Conservation (phyloP, 1,140 invertebrate genomes). For the Drosophila mauritiana region DNA sequence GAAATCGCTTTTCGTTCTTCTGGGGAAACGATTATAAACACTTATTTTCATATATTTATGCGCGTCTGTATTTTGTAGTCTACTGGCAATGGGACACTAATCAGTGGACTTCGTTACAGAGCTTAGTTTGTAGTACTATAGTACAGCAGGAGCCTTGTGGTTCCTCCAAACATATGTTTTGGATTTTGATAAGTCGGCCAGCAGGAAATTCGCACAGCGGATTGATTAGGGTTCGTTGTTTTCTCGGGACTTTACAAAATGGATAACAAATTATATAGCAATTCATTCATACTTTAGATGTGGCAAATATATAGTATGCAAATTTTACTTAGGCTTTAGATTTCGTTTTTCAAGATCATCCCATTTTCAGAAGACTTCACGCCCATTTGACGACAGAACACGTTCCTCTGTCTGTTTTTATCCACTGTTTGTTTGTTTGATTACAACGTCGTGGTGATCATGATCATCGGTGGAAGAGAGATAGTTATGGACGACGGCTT, state of each 20-base stretch:
- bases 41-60: conserved; percentile 23
- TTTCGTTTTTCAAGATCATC: too few relatives aligned
- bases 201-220: conserved; percentile 34
- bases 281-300: neutral
- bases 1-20: conserved; percentile 50
- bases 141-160: neutral
- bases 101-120: conserved; percentile 1
- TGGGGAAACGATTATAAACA: conserved; percentile 52
- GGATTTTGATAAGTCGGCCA: conserved; percentile 31
- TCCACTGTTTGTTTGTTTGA: conserved; percentile 39
- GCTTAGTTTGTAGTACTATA: neutral
- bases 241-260: conserved; percentile 1
- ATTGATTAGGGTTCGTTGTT: conserved; percentile 13
- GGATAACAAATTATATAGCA: neutral
- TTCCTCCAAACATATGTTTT: conserved; percentile 25
- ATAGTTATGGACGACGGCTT: conserved; percentile 47
- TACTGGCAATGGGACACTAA: conserved; percentile 11
- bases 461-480: conserved; percentile 32
- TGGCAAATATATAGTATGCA: too few relatives aligned
- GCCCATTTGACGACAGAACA: conserved; percentile 70
- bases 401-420: conserved; percentile 28
- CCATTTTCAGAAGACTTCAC: neutral
- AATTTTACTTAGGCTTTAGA: too few relatives aligned
- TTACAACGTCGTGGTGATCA: conserved; percentile 22
- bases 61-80: conserved; percentile 18